Evolutionary conservation across 2,888 invertebrate species (phyloP).

Genomic region (Gymnocheta viridis): DNA sequence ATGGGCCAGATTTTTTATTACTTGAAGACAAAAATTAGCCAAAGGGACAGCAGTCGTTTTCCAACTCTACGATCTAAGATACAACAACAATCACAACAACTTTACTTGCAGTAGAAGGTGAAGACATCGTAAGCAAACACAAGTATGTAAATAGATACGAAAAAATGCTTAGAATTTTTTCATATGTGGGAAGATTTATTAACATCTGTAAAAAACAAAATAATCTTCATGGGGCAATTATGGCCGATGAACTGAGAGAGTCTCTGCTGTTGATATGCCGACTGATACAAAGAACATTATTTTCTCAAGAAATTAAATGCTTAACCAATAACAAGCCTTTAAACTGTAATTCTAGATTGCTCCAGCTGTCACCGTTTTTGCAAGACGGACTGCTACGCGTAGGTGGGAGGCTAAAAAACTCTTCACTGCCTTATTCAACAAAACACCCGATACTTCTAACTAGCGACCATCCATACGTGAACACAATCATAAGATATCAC

Average conservation of each 20-base stretch:
- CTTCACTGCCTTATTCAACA: conserved; percentile 9
- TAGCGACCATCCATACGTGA: background rate
- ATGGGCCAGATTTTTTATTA: conserved; percentile 8
- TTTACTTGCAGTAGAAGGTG: background rate
- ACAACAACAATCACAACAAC: background rate
- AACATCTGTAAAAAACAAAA: background rate
- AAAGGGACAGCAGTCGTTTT: background rate
- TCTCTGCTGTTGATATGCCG: background rate
- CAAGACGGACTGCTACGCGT: conserved; percentile 24
- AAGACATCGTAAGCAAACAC: conserved; percentile 9
- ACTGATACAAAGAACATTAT: background rate
- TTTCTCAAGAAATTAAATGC: background rate
- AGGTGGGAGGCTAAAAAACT: conserved; percentile 20
- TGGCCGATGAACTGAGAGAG: background rate
- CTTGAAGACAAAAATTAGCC: background rate
- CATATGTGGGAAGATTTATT: conserved; percentile 16
- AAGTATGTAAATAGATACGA: conserved; percentile 22
- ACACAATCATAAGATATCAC: background rate
- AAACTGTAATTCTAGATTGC: background rate
- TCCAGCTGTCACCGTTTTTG: conserved; percentile 7
- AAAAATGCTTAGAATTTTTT: conserved; percentile 29
- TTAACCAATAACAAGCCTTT: background rate
- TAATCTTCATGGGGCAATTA: background rate
- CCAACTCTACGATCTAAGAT: too few relatives aligned
- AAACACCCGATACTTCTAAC: conserved; percentile 22